Percentiles rank a stretch among this genome's conserved stretches.
Conservation (phyloP, 2,797 vertebrate genomes). For the Mus spretus region DNA sequence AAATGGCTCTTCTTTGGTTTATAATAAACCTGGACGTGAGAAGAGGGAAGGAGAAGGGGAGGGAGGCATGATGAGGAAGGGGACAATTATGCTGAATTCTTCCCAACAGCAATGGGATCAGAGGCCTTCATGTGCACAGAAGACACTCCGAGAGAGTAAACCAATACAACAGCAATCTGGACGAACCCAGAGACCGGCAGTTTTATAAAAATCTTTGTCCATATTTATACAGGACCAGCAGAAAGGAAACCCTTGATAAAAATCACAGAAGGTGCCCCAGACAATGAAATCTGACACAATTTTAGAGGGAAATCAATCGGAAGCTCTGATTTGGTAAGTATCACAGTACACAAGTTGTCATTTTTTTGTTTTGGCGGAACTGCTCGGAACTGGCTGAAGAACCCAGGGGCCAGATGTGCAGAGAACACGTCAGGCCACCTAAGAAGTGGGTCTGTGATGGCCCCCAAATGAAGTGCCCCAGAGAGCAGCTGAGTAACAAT, state of each 20-base stretch:
- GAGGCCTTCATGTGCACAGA: background rate
- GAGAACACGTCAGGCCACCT: constrained; percentile 53
- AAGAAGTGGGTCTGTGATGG: constrained; percentile 63
- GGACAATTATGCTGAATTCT: constrained; percentile 27
- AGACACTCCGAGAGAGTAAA: background rate
- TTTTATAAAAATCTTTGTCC: constrained; percentile 11
- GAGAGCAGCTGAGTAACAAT: constrained; percentile 48
- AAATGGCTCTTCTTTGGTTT: constrained; percentile 14
- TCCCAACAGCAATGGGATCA: constrained; percentile 11
- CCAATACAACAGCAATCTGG: background rate
- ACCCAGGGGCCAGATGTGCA: constrained; percentile 58
- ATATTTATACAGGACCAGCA: constrained; percentile 22
- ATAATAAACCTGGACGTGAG: background rate
- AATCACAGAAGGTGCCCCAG: background rate
- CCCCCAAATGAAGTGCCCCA: background rate
- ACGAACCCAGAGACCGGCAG: constrained; percentile 1
- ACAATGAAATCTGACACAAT: constrained; percentile 43
- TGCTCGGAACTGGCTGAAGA: constrained; percentile 31
- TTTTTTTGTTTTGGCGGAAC: constrained; percentile 64
- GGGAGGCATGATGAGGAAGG: background rate
- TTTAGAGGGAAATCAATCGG: background rate
- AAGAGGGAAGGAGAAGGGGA: background rate
- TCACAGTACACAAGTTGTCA: background rate
- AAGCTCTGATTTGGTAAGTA: constrained; percentile 63
- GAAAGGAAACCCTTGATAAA: constrained; percentile 46